Evolutionary conservation across 2,888 invertebrate species (phyloP).

Genomic region (Sicus ferrugineus): DNA sequence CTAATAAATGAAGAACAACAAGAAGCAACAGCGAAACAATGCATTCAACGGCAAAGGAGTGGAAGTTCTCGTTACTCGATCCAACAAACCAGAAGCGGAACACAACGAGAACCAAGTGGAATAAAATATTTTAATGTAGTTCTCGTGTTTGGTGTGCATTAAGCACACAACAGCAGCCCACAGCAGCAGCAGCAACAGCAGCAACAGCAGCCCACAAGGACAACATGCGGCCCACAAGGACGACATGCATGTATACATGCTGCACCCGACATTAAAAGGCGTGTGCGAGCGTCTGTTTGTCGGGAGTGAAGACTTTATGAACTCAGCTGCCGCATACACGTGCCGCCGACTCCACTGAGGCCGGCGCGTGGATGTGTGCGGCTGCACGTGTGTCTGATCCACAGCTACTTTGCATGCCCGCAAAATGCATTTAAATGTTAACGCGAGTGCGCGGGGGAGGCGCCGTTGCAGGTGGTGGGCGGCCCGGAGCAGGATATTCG

Average conservation of each 20-base stretch:
- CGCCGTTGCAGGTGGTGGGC: too few species aligned
- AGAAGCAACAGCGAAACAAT: conserved; percentile 16
- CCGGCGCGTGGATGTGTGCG: too few species aligned
- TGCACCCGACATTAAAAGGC: not conserved
- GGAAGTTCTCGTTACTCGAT: conserved; percentile 52
- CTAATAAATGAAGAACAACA: conserved; percentile 18
- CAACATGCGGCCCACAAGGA: too few species aligned
- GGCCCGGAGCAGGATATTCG: too few species aligned
- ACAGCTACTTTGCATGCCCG: conserved; percentile 10
- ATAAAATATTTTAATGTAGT: conserved; percentile 61
- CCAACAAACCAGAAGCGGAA: not conserved
- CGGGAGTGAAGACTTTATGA: too few species aligned
- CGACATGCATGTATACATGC: conserved; percentile 9
- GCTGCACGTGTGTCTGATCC: conserved; percentile 8
- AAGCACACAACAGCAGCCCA: conserved; percentile 5
- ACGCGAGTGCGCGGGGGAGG: not conserved
- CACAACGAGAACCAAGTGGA: conserved; percentile 50
- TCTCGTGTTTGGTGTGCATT: conserved; percentile 31
- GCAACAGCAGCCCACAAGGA: too few species aligned
- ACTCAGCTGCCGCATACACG: too few species aligned
- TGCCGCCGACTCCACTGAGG: too few species aligned
- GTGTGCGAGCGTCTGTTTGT: not conserved
- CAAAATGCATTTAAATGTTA: conserved; percentile 24
- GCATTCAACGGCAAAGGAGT: conserved; percentile 40
- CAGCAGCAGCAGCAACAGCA: too few species aligned